Conservation (phyloP, 2,113 vertebrate genomes). For the Ceyx melanurus region DNA sequence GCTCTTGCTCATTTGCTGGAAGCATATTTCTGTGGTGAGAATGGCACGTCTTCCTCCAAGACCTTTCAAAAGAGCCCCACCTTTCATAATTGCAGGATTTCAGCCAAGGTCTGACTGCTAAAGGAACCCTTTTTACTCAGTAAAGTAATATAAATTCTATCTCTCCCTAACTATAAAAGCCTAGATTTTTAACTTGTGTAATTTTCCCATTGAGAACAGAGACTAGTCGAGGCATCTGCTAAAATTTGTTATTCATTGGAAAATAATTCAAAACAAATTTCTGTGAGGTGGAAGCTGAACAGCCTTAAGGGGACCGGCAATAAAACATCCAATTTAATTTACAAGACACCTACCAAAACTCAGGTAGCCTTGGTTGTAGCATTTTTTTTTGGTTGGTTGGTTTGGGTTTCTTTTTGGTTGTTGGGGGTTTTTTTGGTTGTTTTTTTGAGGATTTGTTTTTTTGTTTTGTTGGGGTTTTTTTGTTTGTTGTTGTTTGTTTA, state of each 20-base stretch:
- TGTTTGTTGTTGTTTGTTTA: too few relatives aligned
- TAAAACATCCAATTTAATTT: background rate
- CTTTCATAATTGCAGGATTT: slow-evolving; percentile 9
- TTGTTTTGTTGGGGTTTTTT: too few relatives aligned
- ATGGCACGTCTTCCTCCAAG: background rate
- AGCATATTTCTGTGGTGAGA: background rate
- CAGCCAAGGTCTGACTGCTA: background rate
- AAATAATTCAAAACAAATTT: slow-evolving; percentile 15
- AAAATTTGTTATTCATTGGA: slow-evolving; percentile 19
- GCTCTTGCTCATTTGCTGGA: slow-evolving; percentile 27
- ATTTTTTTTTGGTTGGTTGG: background rate
- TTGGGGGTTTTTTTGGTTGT: too few relatives aligned
- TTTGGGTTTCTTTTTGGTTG: too few relatives aligned
- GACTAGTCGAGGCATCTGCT: background rate
- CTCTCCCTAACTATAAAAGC: background rate
- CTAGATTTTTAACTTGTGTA: slow-evolving; percentile 40
- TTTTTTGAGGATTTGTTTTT: too few relatives aligned
- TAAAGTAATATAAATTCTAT: background rate
- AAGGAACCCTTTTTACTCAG: slow-evolving; percentile 10
- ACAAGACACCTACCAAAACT: background rate
- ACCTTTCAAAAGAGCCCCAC: background rate
- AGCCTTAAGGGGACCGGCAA: background rate
- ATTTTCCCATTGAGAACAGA: slow-evolving; percentile 14
- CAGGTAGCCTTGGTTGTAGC: background rate
- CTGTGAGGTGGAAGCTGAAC: background rate